phyloP scores from a whole-genome alignment of 2,113 vertebrate species.

The Mohoua ochrocephala region DNA sequence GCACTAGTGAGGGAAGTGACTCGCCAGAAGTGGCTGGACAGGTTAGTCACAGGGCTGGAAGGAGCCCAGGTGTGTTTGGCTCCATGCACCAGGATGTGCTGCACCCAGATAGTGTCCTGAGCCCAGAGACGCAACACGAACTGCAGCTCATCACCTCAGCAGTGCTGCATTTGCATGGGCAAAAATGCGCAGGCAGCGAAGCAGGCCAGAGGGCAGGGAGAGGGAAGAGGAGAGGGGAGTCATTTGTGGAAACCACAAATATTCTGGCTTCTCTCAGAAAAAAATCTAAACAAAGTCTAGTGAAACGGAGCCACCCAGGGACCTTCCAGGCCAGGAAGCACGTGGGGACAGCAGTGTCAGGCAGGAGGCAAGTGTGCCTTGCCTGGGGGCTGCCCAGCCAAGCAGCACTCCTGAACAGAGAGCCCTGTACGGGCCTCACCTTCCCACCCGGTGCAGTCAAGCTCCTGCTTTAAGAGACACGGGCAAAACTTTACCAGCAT shows the following conservation, averaged over 20 bases:
- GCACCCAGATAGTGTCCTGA: background rate
- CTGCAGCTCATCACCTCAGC: background rate
- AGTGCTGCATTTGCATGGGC: background rate
- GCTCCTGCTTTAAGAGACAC: background rate
- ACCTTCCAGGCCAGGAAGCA: background rate
- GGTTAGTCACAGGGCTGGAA: conserved; percentile 29
- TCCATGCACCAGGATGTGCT: background rate
- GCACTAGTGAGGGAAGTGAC: conserved; percentile 1
- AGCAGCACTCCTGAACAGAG: background rate
- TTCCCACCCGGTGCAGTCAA: background rate
- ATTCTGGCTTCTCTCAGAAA: background rate
- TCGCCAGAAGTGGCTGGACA: background rate
- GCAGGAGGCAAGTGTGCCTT: background rate
- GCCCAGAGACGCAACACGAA: background rate
- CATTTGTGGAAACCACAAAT: conserved; percentile 7
- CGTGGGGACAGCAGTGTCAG: background rate
- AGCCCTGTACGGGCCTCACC: accelerated
- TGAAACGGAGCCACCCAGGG: background rate
- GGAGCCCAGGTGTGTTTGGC: background rate
- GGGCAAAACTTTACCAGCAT: background rate
- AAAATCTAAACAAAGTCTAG: background rate
- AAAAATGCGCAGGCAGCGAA: background rate
- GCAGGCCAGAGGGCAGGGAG: conserved; percentile 16
- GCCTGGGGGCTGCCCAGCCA: background rate
- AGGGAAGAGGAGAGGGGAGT: background rate